A percentile compares a stretch with the other conserved stretches of the same genome.
These are phyloP conservation scores for Crocallis elinguaria DNA, from an alignment of 2,888 invertebrate species.

Conservation along the genomic window DNA sequence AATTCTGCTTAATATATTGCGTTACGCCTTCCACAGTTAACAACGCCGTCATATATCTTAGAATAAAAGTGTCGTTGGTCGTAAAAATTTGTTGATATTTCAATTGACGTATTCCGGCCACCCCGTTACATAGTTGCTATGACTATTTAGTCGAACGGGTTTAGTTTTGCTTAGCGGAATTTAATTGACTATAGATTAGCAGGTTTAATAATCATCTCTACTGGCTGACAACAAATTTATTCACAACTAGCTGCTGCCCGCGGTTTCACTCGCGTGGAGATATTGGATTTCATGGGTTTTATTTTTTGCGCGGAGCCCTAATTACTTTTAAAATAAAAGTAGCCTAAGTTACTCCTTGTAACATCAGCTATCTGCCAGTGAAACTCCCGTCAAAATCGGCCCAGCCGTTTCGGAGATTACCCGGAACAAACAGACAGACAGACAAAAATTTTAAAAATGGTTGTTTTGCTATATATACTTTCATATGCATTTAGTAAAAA, in stretches of 20 bases:
- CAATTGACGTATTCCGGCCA: constrained; percentile 45
- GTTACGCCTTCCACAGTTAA: constrained; percentile 15
- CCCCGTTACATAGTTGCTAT: constrained; percentile 48
- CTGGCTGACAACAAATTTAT: constrained; percentile 12
- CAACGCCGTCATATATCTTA: constrained; percentile 17
- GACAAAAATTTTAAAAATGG: no score
- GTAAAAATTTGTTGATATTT: constrained; percentile 24
- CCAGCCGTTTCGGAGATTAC: no score
- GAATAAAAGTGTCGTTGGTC: constrained; percentile 11
- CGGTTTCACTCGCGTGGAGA: no score
- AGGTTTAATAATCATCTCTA: constrained; percentile 26
- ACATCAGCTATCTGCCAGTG: no score
- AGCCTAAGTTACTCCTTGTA: no score
- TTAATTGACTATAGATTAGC: constrained; percentile 27
- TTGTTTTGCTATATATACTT: no score
- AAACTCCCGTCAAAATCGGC: no score
- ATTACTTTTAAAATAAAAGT: no score
- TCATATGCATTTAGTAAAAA: no score
- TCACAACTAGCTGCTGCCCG: background rate
- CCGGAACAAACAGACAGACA: no score
- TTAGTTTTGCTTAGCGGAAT: constrained; percentile 44
- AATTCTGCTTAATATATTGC: constrained; percentile 12
- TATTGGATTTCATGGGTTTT: no score
- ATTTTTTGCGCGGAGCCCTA: no score
- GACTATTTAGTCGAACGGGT: constrained; percentile 44